A percentile compares a stretch with the other conserved stretches of the same genome.
These are phyloP conservation scores for Eumeta japonica DNA, from an alignment of 1,140 invertebrate species.

Conservation along the genomic window DNA sequence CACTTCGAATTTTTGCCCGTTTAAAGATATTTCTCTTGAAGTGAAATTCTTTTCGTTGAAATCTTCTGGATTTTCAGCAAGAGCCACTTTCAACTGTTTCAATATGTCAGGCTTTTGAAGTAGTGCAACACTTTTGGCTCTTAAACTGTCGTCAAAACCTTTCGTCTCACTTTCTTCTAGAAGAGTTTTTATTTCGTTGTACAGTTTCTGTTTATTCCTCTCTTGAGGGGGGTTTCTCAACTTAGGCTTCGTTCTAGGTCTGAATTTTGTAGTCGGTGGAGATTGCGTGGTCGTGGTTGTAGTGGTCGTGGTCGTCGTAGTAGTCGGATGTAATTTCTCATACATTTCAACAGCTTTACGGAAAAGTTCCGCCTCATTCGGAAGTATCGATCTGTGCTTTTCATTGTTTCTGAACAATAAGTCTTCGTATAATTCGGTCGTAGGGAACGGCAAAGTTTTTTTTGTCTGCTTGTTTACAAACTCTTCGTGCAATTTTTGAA, in stretches of 20 bases:
- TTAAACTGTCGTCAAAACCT: slow-evolving; percentile 43
- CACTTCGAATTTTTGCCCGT: slow-evolving; percentile 73
- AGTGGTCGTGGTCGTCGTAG: slow-evolving; percentile 44
- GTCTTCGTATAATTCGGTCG: slow-evolving; percentile 46
- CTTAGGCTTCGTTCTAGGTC: slow-evolving; percentile 42
- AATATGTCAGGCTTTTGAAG: slow-evolving; percentile 60
- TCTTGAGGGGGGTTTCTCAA: slow-evolving; percentile 46
- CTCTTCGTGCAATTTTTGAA: slow-evolving; percentile 63
- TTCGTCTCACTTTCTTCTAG: slow-evolving; percentile 52
- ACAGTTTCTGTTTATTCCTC: slow-evolving; percentile 53
- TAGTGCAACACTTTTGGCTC: slow-evolving; percentile 42
- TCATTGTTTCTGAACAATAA: slow-evolving; percentile 37
- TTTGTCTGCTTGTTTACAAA: slow-evolving; percentile 64
- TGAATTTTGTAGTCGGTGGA: slow-evolving; percentile 34
- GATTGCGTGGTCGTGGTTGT: slow-evolving; percentile 36
- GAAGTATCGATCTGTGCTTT: slow-evolving; percentile 40
- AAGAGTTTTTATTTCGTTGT: slow-evolving; percentile 53
- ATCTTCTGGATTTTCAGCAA: slow-evolving; percentile 65
- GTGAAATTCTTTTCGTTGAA: slow-evolving; percentile 68
- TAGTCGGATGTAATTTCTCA: slow-evolving; percentile 52
- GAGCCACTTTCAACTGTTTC: slow-evolving; percentile 69
- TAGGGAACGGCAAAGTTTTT: slow-evolving; percentile 55
- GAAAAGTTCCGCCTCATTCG: slow-evolving; percentile 52
- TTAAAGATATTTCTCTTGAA: slow-evolving; percentile 70
- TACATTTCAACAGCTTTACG: slow-evolving; percentile 53